Evolutionary conservation across 1,140 invertebrate species (phyloP).

Genomic region (Nylanderia fulva): DNA sequence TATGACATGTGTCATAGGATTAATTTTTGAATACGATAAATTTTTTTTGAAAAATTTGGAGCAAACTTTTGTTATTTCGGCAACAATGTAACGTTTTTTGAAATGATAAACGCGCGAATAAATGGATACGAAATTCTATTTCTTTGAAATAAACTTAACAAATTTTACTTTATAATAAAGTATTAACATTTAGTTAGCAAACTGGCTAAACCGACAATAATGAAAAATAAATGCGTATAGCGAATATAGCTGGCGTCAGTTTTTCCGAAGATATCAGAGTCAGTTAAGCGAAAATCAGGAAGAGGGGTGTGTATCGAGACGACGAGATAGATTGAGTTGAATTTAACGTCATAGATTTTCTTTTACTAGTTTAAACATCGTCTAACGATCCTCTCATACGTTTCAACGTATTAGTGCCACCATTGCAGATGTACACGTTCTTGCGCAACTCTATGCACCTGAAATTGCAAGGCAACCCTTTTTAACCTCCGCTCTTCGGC

Average conservation of each 20-base stretch:
- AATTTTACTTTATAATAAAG: not conserved
- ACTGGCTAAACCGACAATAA: not conserved
- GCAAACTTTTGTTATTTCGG: not conserved
- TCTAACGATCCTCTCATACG: constrained; percentile 12
- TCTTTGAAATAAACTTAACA: not conserved
- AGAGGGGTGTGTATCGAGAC: not conserved
- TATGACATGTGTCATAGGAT: too few relatives aligned
- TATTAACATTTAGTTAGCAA: not conserved
- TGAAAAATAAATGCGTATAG: constrained; percentile 14
- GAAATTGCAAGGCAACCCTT: constrained; percentile 60
- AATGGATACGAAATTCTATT: not conserved
- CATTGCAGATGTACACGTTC: constrained; percentile 39
- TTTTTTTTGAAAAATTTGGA: not conserved
- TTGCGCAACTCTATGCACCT: constrained; percentile 65
- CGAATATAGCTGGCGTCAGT: not conserved
- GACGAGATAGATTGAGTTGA: not conserved
- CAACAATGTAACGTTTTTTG: not conserved
- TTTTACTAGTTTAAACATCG: constrained; percentile 17
- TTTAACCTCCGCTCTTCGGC: constrained; percentile 3
- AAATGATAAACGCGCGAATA: not conserved
- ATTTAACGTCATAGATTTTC: not conserved
- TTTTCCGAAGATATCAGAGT: not conserved
- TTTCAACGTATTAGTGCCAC: constrained; percentile 4
- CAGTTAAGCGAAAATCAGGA: too few relatives aligned
- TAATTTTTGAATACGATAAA: not conserved